Base-by-base conservation (phyloP, 2,888 invertebrate genomes). In the Labia minor region DNA sequence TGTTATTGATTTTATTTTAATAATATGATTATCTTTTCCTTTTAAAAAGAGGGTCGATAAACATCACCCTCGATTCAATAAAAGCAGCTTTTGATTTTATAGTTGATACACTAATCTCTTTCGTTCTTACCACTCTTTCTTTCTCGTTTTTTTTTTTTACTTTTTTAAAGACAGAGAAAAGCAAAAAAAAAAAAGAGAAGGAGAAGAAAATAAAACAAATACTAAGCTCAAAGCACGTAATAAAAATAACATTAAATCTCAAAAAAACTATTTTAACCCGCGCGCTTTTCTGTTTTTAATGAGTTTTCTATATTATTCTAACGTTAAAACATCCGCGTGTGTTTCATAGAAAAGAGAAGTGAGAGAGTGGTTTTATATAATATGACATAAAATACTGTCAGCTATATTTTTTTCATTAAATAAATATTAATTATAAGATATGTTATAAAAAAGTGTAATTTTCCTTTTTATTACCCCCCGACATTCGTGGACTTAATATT, bases 341-440 rank as follows among this genome's bases (percentile, higher is more conserved):
- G 49, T 49, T 49, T 26, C 8, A 26, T 26, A 26, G 3, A 26
- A 26, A n/a, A n/a, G n/a, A 3, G 26, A 6, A 26, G 26, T 26
- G n/a, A 26, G 4, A 26, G 26, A 8, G 26, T 26, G 26, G 8
- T 26, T 26, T 26, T 6, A 26, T 49, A 49, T 49, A 49, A 49
- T 49, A 49, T 49, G 49, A 49, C 49, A 49, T 49, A 49, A 49
- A 49, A 49, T 49, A 4, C 49, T 49, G 49, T 49, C 49, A 49
- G 49, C 49, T 49, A 49, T 49, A 49, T 49, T 49, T 49, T 49
- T 49, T 49, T 49, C 49, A 49, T 49, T 49, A 49, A 49, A 49
- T 49, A 49, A 49, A 49, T 49, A 49, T 49, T 49, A 49, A 49
- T 49, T 49, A 49, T 16, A 49, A 49, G 49, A 49, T 49, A 49